phyloP scores from a whole-genome alignment of 1,140 invertebrate genomes.

The Drosophila arizonae region DNA sequence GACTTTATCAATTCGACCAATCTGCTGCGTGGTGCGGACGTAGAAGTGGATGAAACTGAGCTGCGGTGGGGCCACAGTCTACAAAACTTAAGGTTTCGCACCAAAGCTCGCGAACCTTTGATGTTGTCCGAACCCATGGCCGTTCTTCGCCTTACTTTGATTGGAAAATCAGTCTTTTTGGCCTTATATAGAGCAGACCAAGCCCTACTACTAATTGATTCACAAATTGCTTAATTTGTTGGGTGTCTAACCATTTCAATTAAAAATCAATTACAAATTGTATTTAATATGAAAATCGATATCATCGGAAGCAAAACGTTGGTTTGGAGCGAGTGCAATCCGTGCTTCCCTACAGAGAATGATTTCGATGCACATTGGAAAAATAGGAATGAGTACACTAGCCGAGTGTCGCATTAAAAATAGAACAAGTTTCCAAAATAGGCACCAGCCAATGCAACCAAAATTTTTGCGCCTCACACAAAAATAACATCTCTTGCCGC shows the following conservation, averaged over 20 bases:
- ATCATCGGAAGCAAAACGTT: constrained; percentile 10
- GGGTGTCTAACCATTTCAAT: constrained; percentile 49
- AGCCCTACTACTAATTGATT: not conserved
- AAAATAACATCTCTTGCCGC: constrained; percentile 59
- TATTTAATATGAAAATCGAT: constrained; percentile 40
- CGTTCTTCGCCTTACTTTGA: constrained; percentile 5
- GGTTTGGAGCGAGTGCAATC: not conserved
- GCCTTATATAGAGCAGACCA: constrained; percentile 35
- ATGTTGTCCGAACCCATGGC: constrained; percentile 40
- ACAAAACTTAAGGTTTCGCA: constrained; percentile 8
- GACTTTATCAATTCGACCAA: constrained; percentile 15
- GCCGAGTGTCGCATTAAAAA: constrained; percentile 37
- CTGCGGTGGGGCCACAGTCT: constrained; percentile 28
- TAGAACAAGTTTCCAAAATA: constrained; percentile 48
- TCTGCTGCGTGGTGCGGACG: not conserved
- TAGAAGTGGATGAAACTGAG: not conserved
- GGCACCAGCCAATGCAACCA: constrained; percentile 36
- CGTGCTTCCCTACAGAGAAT: not conserved
- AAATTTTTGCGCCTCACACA: constrained; percentile 55
- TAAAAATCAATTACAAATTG: constrained; percentile 59
- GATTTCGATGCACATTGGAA: constrained; percentile 11
- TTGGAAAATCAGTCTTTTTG: not conserved
- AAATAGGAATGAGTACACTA: constrained; percentile 12
- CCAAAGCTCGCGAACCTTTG: constrained; percentile 28
- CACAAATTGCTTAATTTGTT: constrained; percentile 47